phyloP scores from a whole-genome alignment of 2,888 invertebrate genomes.

The Acanthosepion esculentum region DNA sequence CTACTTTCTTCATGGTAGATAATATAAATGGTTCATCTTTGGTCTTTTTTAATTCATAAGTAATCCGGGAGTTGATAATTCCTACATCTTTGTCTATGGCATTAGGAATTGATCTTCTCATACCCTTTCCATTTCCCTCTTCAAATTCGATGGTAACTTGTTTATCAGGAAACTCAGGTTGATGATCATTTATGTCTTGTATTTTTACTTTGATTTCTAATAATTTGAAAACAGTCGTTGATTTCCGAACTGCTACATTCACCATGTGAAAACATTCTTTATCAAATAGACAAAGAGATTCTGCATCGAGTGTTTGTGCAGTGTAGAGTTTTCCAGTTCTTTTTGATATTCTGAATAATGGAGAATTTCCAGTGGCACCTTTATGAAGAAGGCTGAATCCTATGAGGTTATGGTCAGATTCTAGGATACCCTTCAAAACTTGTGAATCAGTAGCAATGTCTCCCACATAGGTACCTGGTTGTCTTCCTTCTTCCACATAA shows the following conservation, averaged over 20 bases:
- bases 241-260: not conserved
- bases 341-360: not conserved
- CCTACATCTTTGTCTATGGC: not conserved
- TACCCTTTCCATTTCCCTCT: not conserved
- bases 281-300: not conserved
- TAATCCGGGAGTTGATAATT: not conserved
- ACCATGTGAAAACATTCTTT: not conserved
- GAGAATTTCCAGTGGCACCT: not conserved
- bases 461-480: not conserved
- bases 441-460: not conserved
- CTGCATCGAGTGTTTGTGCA: not conserved
- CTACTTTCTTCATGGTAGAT: not conserved
- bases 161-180: slow-evolving; percentile 6
- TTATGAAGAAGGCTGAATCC: not conserved
- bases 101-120: not conserved
- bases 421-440: not conserved
- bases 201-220: slow-evolving; percentile 3
- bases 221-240: not conserved
- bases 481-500: not conserved
- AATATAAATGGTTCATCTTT: not conserved
- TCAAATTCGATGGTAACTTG: not conserved
- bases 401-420: not conserved
- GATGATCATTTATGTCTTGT: not conserved
- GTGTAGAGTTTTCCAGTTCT: not conserved
- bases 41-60: not conserved